A percentile compares a stretch with the other conserved stretches of the same genome.
phyloP scores from a whole-genome alignment of 2,888 invertebrate species.

The Aphidoletes aphidimyza region DNA sequence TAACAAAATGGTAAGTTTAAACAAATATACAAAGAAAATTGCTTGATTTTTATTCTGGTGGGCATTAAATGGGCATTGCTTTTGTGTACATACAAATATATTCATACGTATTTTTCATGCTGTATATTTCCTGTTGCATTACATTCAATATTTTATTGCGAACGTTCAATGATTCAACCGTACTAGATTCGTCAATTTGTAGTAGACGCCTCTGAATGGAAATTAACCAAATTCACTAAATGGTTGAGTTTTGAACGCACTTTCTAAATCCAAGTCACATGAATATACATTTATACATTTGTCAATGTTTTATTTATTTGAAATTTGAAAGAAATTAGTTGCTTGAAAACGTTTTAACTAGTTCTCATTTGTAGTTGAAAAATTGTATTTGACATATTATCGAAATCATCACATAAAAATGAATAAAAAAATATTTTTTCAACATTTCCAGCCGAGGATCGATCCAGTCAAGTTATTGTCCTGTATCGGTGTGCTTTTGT shows the following conservation, averaged over 20 bases:
- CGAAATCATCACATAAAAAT: no score
- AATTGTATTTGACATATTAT: no score
- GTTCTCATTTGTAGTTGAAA: no score
- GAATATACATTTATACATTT: background rate
- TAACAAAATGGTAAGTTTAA: conserved; percentile 37
- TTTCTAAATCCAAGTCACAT: background rate
- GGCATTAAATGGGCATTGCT: no score
- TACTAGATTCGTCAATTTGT: background rate
- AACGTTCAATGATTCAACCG: background rate
- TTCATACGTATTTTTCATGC: background rate
- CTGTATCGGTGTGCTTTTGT: conserved; percentile 87
- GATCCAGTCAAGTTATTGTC: conserved; percentile 89
- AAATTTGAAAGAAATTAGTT: no score
- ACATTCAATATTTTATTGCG: background rate
- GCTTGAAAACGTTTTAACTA: no score
- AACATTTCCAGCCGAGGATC: conserved; percentile 91
- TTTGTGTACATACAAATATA: background rate
- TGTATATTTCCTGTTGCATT: conserved; percentile 2
- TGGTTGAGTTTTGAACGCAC: conserved; percentile 24
- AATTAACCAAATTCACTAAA: background rate
- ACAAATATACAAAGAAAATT: background rate
- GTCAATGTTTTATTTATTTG: background rate
- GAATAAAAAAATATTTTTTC: background rate
- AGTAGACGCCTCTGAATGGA: conserved; percentile 15
- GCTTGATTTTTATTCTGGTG: no score